These are phyloP conservation scores for Pseudochaenichthys georgianus DNA, from an alignment of 2,797 vertebrate species.

Conservation along the genomic window DNA sequence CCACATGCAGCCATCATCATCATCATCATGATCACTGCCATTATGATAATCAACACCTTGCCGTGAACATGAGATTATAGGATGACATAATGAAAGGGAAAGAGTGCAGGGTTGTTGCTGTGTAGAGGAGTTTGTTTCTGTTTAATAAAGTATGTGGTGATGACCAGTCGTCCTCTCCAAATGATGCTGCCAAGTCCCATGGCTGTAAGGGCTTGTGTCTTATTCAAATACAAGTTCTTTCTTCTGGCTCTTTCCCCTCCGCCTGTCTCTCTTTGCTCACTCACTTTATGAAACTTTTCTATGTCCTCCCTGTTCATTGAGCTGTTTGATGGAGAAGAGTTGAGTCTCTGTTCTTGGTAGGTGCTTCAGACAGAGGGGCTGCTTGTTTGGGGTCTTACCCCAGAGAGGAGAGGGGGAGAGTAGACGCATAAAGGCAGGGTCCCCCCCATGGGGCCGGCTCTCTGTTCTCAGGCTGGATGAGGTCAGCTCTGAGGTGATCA, in stretches of 20 bases:
- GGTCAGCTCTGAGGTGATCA: slow-evolving; percentile 54
- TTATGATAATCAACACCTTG: background rate
- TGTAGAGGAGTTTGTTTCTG: slow-evolving; percentile 12
- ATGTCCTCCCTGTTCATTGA: slow-evolving; percentile 47
- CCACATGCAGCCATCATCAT: background rate
- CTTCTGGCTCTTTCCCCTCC: slow-evolving; percentile 11
- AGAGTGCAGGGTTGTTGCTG: slow-evolving; percentile 9
- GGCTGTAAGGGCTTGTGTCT: slow-evolving; percentile 16
- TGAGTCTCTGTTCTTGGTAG: slow-evolving; percentile 54
- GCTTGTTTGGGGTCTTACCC: slow-evolving; percentile 62
- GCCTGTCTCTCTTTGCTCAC: slow-evolving; percentile 13
- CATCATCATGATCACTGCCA: background rate
- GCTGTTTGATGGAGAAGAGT: slow-evolving; percentile 50
- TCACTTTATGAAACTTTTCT: slow-evolving; percentile 49
- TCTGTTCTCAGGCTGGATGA: slow-evolving; percentile 61
- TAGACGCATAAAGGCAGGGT: slow-evolving; percentile 46
- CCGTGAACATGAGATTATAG: slow-evolving; percentile 5
- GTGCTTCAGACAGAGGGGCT: slow-evolving; percentile 57
- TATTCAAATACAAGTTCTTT: slow-evolving; percentile 11
- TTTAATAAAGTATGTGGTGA: slow-evolving; percentile 24
- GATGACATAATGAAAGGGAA: slow-evolving; percentile 1
- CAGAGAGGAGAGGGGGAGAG: slow-evolving; percentile 38
- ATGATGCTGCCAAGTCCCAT: background rate
- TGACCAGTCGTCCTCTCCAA: slow-evolving; percentile 12
- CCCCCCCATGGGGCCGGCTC: slow-evolving; percentile 40